Conservation (phyloP, 2,113 vertebrate genomes). For the Gymnarchus niloticus region DNA sequence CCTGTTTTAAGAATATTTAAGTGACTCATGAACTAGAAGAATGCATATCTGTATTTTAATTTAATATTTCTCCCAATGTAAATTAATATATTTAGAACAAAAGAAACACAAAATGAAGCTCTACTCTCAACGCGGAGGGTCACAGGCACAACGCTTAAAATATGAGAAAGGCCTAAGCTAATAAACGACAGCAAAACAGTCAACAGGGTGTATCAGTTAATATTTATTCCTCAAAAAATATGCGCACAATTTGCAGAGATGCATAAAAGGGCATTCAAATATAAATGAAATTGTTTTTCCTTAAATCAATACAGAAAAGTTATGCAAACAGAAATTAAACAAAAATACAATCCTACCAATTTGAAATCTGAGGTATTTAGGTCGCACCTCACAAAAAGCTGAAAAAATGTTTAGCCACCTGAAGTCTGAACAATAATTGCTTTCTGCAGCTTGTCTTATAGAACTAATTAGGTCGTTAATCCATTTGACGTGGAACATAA, state of each 20-base stretch:
- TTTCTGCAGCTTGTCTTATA: constrained; percentile 36
- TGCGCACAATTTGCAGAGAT: background rate
- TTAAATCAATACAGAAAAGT: background rate
- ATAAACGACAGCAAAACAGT: background rate
- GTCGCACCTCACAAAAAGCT: constrained; percentile 48
- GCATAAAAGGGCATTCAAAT: background rate
- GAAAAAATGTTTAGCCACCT: constrained; percentile 19
- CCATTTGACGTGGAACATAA: constrained; percentile 37
- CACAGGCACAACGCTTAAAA: background rate
- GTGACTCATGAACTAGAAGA: background rate
- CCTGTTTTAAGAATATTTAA: background rate
- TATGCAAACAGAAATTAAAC: background rate
- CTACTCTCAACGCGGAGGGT: background rate
- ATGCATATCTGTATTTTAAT: background rate
- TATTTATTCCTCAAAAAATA: background rate
- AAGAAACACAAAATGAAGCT: background rate
- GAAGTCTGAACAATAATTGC: constrained; percentile 30
- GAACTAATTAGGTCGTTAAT: constrained; percentile 39
- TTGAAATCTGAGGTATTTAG: constrained; percentile 58
- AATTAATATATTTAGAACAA: background rate
- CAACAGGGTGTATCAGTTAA: background rate
- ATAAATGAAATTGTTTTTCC: background rate
- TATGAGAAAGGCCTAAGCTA: background rate
- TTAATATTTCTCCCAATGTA: background rate
- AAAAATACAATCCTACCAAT: constrained; percentile 34